phyloP scores from a whole-genome alignment of 2,888 invertebrate genomes.

The Eupithecia insigniata region DNA sequence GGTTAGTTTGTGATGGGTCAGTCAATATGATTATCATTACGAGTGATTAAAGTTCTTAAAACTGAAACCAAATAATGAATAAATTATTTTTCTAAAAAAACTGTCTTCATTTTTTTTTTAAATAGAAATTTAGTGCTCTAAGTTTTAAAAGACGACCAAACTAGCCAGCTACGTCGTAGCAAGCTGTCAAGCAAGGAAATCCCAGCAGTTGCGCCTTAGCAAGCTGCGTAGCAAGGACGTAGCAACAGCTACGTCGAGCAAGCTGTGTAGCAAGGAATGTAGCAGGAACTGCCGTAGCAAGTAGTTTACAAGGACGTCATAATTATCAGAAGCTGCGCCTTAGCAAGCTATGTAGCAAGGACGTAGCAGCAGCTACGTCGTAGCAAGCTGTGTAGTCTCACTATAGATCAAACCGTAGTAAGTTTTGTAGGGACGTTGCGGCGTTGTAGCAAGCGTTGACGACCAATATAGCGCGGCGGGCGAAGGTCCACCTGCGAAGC shows the following conservation, averaged over 20 bases:
- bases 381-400: background rate
- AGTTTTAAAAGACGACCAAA: no score
- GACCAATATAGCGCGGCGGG: no score
- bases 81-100: no score
- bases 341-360: background rate
- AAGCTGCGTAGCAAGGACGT: background rate
- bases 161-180: background rate
- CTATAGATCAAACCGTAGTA: no score
- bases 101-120: no score
- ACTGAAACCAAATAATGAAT: no score
- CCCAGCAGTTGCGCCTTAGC: background rate
- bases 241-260: background rate
- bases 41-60: no score
- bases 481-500: no score
- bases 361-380: background rate
- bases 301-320: no score
- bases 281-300: background rate
- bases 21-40: no score
- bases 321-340: background rate
- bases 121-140: no score
- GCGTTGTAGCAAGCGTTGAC: no score
- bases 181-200: background rate
- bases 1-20: background rate
- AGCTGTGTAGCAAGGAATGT: background rate
- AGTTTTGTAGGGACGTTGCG: background rate